Evolutionary conservation across 2,888 invertebrate species (phyloP), one percentile per base, ranked within the genome.

Genomic region (Anthophora plumipes): DNA sequence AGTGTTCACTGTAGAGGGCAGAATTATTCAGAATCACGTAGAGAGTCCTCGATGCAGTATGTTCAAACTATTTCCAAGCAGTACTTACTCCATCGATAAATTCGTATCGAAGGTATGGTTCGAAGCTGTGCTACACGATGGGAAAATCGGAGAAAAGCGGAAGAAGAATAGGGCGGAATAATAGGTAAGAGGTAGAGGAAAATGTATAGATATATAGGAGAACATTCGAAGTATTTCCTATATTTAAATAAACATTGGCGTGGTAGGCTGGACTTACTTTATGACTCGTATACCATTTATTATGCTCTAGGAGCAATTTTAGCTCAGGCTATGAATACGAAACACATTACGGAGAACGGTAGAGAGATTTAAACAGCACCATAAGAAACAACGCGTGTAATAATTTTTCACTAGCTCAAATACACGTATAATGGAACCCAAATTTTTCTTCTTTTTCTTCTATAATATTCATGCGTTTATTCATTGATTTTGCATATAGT

Each of bases 291-390:
- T 92, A 92, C 91, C 89, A 91, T 91, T 92, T 91, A 90, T 90
- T 87, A 88, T 87, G 89, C 90, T 90, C 89, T 89, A 90, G 91
- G 81, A 92, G 88, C 89, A 91, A 91, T 91, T 92, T 92, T 91
- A 85, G 86, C 90, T 83, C 90, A 90, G 91, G 89, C 92, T 91
- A 92, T 92, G 92, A 92, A 92, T 92, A 92, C 89, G 88, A 91
- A 92, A 91, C 87, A 81, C 88, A 89, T 90, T 86, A 91, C 78
- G 86, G 82, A 83, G 76, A 69, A 72, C 60, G 79, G 77, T 64
- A 83, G 77, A 75, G 83, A 90, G 4, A 90, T 92, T 92, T 92
- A 91, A 91, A 91, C 90, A 90, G 89, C 87, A 76, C 84, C 85
- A 77, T 74, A 82, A 86, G 86, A 83, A 80, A 77, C 60, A 68